Base-by-base conservation (phyloP, 2,888 invertebrate genomes). In the Andrena flavipes region DNA sequence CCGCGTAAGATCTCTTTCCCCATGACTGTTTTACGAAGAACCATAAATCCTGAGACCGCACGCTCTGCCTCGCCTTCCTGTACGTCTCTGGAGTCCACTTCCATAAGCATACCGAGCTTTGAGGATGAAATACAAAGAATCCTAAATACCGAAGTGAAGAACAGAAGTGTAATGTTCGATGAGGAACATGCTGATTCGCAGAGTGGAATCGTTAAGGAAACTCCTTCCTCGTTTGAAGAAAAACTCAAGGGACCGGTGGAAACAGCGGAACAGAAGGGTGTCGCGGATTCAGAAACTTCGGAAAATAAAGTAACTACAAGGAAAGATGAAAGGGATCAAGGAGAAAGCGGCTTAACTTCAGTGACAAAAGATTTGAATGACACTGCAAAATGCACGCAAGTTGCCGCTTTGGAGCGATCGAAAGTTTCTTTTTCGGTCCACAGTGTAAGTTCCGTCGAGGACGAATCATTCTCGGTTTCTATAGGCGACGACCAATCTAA, bases 391-490 rank as follows among this genome's bases (percentile, higher is more conserved):
- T 78, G 88, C 0, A 88, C 81, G 71, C 84, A 81, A 16, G 75
- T 84, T 49, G 88, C 89, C 70, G 90, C 86, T 3, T 84, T 89
- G 7, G 91, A 92, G 65, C 88, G 84, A 26, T 85, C 87, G 2
- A 89, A 84, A 56, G 54, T 82, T n/a, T 80, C 80, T 0, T 71
- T 84, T 0, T 84, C 86, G 4, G 87, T 87, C 42, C 83, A 82
- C 42, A 85, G 82, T 29, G 86, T 84, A 7, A 86, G 91, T 79
- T 88, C 89, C 10, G 89, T 90, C n/a, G 87, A 90, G 0, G 86
- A 91, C 29, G 90, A 90, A 20, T 76, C 84, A 35, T 59, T 89
- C 70, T 33, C 84, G 76, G 13, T 88, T 82, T 59, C 83, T 74
- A 65, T 84, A 76, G 35, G 64, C 84, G 42, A 86, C 76, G 81